phyloP scores from a whole-genome alignment of 1,140 invertebrate species.

The Scaptomyza montana region DNA sequence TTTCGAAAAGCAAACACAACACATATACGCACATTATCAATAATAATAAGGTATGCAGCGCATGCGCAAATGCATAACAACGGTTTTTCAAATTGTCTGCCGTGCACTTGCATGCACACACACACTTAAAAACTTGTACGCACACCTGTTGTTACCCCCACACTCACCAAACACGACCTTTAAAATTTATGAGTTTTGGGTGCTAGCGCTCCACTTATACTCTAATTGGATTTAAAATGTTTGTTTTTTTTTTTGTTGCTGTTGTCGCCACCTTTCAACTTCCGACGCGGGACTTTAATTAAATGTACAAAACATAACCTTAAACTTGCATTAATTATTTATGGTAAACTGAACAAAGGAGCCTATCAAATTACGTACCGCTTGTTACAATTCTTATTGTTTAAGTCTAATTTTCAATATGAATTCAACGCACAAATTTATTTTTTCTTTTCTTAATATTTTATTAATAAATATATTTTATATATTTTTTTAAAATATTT shows the following conservation, averaged over 20 bases:
- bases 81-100: conserved; percentile 76
- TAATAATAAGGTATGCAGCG: conserved; percentile 66
- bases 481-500: too few species aligned
- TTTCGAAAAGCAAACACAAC: conserved; percentile 62
- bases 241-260: conserved; percentile 13
- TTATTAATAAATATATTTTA: too few species aligned
- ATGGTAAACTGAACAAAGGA: conserved; percentile 1
- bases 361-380: conserved; percentile 7
- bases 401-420: not conserved
- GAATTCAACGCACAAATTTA: not conserved
- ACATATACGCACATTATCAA: conserved; percentile 30
- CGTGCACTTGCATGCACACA: conserved; percentile 39
- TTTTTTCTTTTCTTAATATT: too few species aligned
- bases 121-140: conserved; percentile 10
- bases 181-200: conserved; percentile 27
- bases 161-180: conserved; percentile 51
- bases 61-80: conserved; percentile 82
- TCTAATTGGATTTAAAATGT: conserved; percentile 71
- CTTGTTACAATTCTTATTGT: conserved; percentile 5
- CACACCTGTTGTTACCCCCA: not conserved
- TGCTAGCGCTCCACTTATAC: conserved; percentile 53
- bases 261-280: conserved; percentile 49
- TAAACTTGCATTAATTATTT: conserved; percentile 16
- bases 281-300: conserved; percentile 42
- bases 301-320: conserved; percentile 9